Evolutionary conservation across 1,140 invertebrate genomes (phyloP), one percentile per base, ranked within the genome.

Genomic region (Aphaenogaster rudis): DNA sequence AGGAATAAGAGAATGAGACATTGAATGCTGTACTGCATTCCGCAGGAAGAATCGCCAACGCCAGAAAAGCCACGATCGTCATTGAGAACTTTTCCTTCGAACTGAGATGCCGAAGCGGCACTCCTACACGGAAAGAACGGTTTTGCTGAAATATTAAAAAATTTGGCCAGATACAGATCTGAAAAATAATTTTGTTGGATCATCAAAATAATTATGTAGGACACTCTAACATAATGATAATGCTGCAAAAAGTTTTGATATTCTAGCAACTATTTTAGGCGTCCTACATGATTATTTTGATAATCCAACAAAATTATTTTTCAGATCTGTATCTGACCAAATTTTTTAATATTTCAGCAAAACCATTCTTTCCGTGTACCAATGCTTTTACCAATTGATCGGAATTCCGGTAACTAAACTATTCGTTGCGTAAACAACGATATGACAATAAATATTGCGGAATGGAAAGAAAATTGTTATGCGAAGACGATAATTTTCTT

Each of bases 351-450:
- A 21, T 21, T 21, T 21, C 21, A 21, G 21, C 21, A 21, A 21
- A 21, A 21, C 21, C 21, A 21, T 21, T 21, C 21, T 21, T 21
- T 21, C 21, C 21, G 21, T 21, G 21, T 21, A 45, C 5, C 17
- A 28, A 79, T 13, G 3, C 3, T 66, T 33, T 3, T 21, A 1
- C 7, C 7, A 15, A 81, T 45, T 71, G 17, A 33, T 57, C 39
- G 15, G 21, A 45, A 71, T 69, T 69, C n/a, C n/a, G n/a, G 11
- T 21, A 33, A 45, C 5, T 33, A 57, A 28, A 64, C 5, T 79
- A 39, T 66, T n/a, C 17, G n/a, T 77, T n/a, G 61, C 5, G 42
- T 64, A 36, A 79, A 79, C 8, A 67, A 67, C 15, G 54, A 48
- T 33, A 64, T 42, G 0, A 36, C 0, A 36, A 79, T 64, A 61